Evolutionary conservation across 1,140 invertebrate genomes (phyloP).

Genomic region (Conus ventricosus): DNA sequence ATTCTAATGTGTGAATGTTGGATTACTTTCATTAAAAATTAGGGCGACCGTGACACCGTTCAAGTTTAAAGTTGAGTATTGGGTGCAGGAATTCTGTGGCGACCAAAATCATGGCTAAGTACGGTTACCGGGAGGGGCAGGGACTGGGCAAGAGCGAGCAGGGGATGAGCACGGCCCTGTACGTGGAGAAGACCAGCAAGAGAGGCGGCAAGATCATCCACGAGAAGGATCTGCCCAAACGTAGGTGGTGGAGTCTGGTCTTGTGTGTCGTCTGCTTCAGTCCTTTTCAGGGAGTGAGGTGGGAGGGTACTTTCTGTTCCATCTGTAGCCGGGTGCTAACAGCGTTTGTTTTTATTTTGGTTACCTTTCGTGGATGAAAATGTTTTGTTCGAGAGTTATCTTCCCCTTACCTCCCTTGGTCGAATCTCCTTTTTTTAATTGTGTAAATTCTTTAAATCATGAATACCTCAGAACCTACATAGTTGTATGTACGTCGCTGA

Average conservation of each 20-base stretch:
- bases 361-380: too few relatives aligned
- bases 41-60: neutral
- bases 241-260: conserved; percentile 40
- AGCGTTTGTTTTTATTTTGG: too few relatives aligned
- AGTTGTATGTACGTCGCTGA: too few relatives aligned
- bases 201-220: conserved; percentile 97
- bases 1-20: neutral
- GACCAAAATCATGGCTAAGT: conserved; percentile 95
- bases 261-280: too few relatives aligned
- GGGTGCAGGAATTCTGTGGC: conserved; percentile 72
- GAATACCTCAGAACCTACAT: too few relatives aligned
- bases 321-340: too few relatives aligned
- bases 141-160: conserved; percentile 97
- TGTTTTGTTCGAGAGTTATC: too few relatives aligned
- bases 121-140: conserved; percentile 98
- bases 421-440: too few relatives aligned
- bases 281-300: too few relatives aligned
- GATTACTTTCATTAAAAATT: neutral
- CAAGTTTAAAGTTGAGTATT: neutral
- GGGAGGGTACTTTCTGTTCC: too few relatives aligned
- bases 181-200: conserved; percentile 95
- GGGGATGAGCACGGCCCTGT: conserved; percentile 96
- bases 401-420: too few relatives aligned
- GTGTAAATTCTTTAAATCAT: too few relatives aligned
- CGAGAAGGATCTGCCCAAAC: conserved; percentile 85